Percentiles rank a stretch among this genome's conserved stretches.
These are phyloP conservation scores for Geophilus truncorum DNA, from an alignment of 2,888 invertebrate genomes.

Conservation along the genomic window DNA sequence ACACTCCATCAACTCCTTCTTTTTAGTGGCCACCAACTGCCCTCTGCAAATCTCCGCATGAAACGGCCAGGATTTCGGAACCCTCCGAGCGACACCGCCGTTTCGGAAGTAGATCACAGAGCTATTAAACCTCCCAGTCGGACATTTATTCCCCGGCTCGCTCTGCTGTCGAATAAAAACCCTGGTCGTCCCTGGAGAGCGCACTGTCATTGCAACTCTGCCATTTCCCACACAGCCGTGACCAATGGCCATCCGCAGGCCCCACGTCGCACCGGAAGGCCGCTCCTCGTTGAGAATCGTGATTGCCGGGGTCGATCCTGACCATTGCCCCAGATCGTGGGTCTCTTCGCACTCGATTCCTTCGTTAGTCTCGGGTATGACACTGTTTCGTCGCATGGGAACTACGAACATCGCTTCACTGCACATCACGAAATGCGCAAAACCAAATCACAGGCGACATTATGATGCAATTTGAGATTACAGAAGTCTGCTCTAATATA, in stretches of 20 bases:
- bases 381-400: not conserved
- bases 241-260: not conserved
- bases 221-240: not conserved
- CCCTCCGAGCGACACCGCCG: not conserved
- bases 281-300: not conserved
- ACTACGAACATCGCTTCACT: not conserved
- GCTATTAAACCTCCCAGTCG: not conserved
- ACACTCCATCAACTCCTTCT: not conserved
- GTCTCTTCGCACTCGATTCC: not conserved
- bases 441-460: not conserved
- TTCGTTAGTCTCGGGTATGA: not conserved
- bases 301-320: not conserved
- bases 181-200: not conserved
- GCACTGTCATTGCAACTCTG: not conserved
- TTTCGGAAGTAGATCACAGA: not conserved
- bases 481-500: not conserved
- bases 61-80: not conserved
- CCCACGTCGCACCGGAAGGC: not conserved
- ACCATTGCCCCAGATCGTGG: not conserved
- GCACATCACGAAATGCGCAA: not conserved
- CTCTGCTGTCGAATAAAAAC: not conserved
- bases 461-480: not conserved
- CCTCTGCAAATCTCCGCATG: not conserved
- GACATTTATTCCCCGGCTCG: not conserved
- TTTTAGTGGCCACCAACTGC: constrained; percentile 13